Conservation (phyloP, 2,888 invertebrate species). For the Bhutanitis thaidina region DNA sequence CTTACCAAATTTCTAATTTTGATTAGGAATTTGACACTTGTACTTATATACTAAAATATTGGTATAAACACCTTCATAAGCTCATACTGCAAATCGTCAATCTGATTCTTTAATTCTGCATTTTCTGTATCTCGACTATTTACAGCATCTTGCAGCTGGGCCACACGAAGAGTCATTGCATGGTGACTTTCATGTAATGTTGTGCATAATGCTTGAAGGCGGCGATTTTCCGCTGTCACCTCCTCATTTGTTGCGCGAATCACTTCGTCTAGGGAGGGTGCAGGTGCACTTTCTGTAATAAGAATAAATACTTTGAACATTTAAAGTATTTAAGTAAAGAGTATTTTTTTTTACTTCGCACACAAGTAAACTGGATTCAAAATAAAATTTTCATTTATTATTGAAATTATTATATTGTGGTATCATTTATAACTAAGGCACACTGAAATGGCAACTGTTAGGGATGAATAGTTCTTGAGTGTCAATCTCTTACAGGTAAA, state of each 20-base stretch:
- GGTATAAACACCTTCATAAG: constrained; percentile 61
- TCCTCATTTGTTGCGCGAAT: constrained; percentile 92
- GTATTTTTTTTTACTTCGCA: too few relatives aligned
- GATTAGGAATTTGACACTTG: too few relatives aligned
- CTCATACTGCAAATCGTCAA: constrained; percentile 97
- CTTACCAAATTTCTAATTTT: too few relatives aligned
- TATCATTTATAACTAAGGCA: too few relatives aligned
- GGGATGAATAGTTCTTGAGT: too few relatives aligned
- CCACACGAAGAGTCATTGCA: constrained; percentile 93
- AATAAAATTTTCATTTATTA: too few relatives aligned
- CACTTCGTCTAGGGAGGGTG: constrained; percentile 88
- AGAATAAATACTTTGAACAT: neutral
- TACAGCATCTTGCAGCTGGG: constrained; percentile 92
- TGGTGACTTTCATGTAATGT: constrained; percentile 96
- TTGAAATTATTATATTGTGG: too few relatives aligned
- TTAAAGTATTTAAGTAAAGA: too few relatives aligned
- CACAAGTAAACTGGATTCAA: too few relatives aligned
- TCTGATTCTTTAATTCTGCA: constrained; percentile 96
- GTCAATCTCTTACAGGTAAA: too few relatives aligned
- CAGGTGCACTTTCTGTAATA: constrained; percentile 78
- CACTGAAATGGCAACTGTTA: too few relatives aligned
- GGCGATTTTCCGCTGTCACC: constrained; percentile 93
- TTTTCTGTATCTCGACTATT: constrained; percentile 96
- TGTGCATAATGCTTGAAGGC: constrained; percentile 94
- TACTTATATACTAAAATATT: too few relatives aligned